phyloP scores from a whole-genome alignment of 2,113 vertebrate genomes.

The Pomatostomus ruficeps region DNA sequence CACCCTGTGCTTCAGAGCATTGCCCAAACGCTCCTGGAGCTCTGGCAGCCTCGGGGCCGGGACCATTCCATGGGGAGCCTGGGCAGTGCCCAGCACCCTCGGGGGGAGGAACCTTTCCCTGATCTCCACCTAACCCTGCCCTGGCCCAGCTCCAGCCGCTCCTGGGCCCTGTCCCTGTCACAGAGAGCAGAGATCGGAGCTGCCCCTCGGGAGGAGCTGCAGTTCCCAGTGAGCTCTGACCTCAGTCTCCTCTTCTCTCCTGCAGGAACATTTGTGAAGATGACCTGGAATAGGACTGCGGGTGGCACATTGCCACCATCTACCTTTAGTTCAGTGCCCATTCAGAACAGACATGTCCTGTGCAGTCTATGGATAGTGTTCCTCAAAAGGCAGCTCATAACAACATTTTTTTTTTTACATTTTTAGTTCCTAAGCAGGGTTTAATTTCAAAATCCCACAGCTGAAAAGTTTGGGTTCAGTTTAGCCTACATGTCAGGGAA shows the following conservation, averaged over 20 bases:
- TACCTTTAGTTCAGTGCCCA: fast-evolving
- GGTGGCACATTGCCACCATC: background rate
- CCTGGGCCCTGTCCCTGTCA: background rate
- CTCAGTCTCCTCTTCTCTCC: background rate
- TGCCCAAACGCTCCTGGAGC: background rate
- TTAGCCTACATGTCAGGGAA: fast-evolving
- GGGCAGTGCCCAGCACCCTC: background rate
- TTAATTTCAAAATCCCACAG: background rate
- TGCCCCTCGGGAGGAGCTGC: background rate
- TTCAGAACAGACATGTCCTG: background rate
- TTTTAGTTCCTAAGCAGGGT: background rate
- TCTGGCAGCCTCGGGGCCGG: background rate
- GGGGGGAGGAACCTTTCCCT: background rate
- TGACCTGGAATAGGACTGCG: background rate
- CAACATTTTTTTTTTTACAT: background rate
- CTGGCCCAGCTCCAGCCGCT: background rate
- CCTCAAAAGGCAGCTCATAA: background rate
- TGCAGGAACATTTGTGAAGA: background rate
- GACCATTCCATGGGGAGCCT: background rate
- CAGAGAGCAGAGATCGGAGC: background rate
- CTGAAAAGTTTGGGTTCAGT: background rate
- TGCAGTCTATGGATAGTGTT: fast-evolving
- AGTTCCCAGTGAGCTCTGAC: fast-evolving
- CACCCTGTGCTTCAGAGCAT: background rate
- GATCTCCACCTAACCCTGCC: no score